phyloP scores from a whole-genome alignment of 1,140 invertebrate species.

The Parapsyche elsis region DNA sequence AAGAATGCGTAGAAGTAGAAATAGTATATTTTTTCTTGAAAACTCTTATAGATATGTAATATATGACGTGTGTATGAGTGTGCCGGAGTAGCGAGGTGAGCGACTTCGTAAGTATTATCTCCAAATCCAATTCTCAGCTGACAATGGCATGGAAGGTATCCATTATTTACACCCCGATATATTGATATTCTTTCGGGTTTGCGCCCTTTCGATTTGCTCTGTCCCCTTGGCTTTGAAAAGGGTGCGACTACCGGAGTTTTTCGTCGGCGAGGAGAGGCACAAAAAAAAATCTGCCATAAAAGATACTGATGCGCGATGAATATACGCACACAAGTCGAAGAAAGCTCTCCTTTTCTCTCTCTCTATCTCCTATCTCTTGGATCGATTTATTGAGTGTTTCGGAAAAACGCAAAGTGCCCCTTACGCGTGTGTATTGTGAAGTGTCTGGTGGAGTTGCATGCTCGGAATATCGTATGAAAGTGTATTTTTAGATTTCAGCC shows the following conservation, averaged over 20 bases:
- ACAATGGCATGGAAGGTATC: constrained; percentile 57
- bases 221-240: constrained; percentile 56
- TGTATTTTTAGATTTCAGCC: no score
- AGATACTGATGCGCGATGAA: constrained; percentile 44
- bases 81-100: constrained; percentile 47
- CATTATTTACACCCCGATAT: constrained; percentile 57
- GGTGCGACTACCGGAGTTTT: constrained; percentile 52
- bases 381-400: constrained; percentile 33
- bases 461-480: no score
- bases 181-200: constrained; percentile 56
- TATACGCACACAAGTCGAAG: constrained; percentile 17
- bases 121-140: constrained; percentile 57
- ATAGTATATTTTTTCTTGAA: no score
- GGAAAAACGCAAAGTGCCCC: no score
- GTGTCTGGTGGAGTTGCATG: no score
- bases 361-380: no score
- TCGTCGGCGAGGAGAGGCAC: neutral
- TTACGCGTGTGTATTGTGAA: no score
- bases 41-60: no score
- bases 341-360: neutral
- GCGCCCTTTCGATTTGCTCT: constrained; percentile 54
- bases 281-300: constrained; percentile 45
- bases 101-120: constrained; percentile 56
- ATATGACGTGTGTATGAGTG: no score
- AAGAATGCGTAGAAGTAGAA: no score